phyloP scores from a whole-genome alignment of 2,113 vertebrate species.

The Centropus bengalensis region DNA sequence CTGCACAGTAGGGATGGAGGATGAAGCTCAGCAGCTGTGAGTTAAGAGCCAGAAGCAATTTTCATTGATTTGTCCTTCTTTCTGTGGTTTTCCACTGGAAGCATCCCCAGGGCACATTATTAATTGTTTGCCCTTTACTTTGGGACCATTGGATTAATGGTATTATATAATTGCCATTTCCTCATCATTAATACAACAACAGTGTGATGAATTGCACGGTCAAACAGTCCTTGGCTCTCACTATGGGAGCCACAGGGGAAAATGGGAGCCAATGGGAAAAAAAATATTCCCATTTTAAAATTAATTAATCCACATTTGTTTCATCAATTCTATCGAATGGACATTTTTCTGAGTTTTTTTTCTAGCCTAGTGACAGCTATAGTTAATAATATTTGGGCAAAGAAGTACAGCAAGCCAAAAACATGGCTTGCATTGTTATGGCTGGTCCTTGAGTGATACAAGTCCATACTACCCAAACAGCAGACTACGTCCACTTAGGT shows the following conservation, averaged over 20 bases:
- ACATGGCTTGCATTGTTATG: background rate
- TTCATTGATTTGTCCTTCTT: slow-evolving; percentile 54
- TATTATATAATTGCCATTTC: slow-evolving; percentile 9
- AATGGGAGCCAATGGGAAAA: background rate
- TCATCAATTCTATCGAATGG: background rate
- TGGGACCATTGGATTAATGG: slow-evolving; percentile 2
- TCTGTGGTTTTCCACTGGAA: background rate
- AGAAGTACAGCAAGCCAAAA: background rate
- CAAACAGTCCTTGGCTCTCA: background rate
- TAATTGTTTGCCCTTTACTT: slow-evolving; percentile 40
- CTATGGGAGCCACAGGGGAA: background rate
- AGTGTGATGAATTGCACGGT: slow-evolving; percentile 18
- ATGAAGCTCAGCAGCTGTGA: background rate
- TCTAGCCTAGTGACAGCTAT: background rate
- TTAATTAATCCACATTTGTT: background rate
- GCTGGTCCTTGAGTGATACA: background rate
- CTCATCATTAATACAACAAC: slow-evolving; percentile 3
- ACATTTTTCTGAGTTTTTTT: background rate
- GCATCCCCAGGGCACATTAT: background rate
- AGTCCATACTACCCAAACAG: background rate
- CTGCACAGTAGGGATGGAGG: background rate
- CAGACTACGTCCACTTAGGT: background rate
- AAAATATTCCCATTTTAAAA: background rate
- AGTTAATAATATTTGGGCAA: background rate
- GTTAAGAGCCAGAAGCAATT: slow-evolving; percentile 34